Conservation (phyloP, 2,113 vertebrate genomes). For the Oreamnos americanus region DNA sequence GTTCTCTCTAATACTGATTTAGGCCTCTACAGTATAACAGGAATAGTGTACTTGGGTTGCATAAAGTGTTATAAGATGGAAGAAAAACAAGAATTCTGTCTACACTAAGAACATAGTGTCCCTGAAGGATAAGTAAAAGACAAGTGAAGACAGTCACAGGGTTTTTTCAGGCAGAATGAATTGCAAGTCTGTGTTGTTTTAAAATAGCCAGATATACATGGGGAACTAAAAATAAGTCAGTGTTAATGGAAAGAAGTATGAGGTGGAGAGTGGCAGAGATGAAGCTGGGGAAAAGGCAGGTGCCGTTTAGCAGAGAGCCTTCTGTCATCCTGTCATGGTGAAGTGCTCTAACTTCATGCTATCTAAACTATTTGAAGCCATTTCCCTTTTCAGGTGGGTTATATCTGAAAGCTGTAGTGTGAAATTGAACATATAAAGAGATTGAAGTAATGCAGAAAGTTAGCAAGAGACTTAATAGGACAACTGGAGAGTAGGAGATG, state of each 20-base stretch:
- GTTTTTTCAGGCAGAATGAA: not conserved
- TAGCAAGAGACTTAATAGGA: not conserved
- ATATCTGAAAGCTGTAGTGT: not conserved
- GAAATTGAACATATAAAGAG: not conserved
- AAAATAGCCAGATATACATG: slow-evolving; percentile 34
- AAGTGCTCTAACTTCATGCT: not conserved
- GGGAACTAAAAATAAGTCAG: slow-evolving; percentile 42
- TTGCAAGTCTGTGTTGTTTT: not conserved
- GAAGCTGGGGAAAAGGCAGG: slow-evolving; percentile 13
- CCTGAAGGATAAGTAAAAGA: not conserved
- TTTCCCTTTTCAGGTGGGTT: not conserved
- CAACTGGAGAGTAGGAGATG: not conserved
- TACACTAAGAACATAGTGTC: not conserved
- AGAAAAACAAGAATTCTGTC: not conserved
- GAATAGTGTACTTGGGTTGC: not conserved
- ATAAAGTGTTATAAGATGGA: not conserved
- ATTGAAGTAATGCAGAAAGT: not conserved
- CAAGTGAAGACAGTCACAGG: not conserved
- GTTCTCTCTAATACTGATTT: not conserved
- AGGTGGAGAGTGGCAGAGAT: not conserved
- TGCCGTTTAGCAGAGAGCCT: slow-evolving; percentile 24
- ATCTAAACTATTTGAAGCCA: not conserved
- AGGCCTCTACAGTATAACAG: not conserved
- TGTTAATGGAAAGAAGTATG: not conserved
- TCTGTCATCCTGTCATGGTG: slow-evolving; percentile 38